Evolutionary conservation across 2,113 vertebrate genomes (phyloP), one percentile per base, ranked within the genome.

Genomic region (Motacilla tschutschensis): DNA sequence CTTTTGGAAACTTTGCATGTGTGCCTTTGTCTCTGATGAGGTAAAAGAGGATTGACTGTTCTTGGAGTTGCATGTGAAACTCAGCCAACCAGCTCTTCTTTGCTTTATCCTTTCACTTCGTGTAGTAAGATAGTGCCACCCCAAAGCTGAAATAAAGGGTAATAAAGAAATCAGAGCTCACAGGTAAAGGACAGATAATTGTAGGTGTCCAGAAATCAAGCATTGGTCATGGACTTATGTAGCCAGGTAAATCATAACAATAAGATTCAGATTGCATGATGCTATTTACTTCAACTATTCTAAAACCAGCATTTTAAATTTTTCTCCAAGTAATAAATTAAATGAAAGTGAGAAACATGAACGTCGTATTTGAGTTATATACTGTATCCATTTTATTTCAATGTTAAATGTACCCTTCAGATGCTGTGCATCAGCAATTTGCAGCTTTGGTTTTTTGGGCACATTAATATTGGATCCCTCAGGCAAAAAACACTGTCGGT

Each of bases 171-270:
- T 57, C 22, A 78, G 71, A 71, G 19, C 6, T 83, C 33, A 55
- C 3, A 48, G 15, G 6, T 43, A 35, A 82, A 73, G 9, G 14
- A 14, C 9, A 55, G 28, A 36, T 29, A 66, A 59, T 31, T 24
- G 8, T 19, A 51, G 25, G 9, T 47, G 10, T 5, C 8, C 16
- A 28, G 31, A 80, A 66, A 36, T 29, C 44, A 59, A 66, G 6
- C 5, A 12, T 0, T 50, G 13, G 8, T 44, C 50, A 63, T 12
- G 36, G 28, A 66, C 24, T 47, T 1, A 0, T 12, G 8, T 55
- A 73, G 14, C 4, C 12, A 47, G 19, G 15, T 41, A 43, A 89
- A 63, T 44, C 19, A 59, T 43, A 77, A 46, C 8, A 7, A 21
- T 4, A 50, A 38, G 47, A 74, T 38, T 79, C 15, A 66, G 28